Evolutionary conservation across 2,113 vertebrate species (phyloP), one percentile per base, ranked within the genome.

Genomic region (Chaetura pelagica): DNA sequence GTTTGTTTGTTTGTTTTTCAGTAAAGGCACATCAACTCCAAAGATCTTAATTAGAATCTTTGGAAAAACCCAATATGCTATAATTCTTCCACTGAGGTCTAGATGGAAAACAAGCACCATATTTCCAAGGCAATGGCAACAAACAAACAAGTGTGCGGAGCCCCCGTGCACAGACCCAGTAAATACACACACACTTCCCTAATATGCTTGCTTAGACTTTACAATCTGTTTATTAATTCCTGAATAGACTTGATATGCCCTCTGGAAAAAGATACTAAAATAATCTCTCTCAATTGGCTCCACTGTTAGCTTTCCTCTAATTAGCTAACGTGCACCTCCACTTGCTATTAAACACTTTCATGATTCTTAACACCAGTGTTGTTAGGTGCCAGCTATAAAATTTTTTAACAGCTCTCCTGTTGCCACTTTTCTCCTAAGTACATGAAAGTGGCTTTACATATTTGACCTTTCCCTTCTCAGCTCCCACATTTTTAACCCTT

Each of bases 191-290:
- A 46, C 68, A 35, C 88, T 91, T 75, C 87, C 93, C 58, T 92
- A 96, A 95, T 95, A 93, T 81, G 93, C 96, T 96, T 88, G 87
- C 95, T 95, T 90, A 94, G 92, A 72, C 88, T 96, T 96, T 95
- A 95, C 93, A 97, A 95, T 95, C 96, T 97, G 94, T 96, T 95
- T 96, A 96, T 95, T 96, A 96, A 97, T 96, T 97, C 6, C n/a
- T 95, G 92, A 92, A 92, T 92, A 94, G 94, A 90, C 83, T 96
- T 95, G 88, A 95, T 94, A 93, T 96, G 96, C 93, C 93, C 94
- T 93, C 93, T 96, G 96, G 96, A 96, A 96, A 96, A 61, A 94
- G 94, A 94, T 72, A 74, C 83, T 94, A 34, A 96, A 96, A 94
- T 93, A 94, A 94, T 96, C 44, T 90, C 90, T 92, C 93, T 96